A percentile compares a stretch with the other conserved stretches of the same genome.
These are phyloP conservation scores for Platygyra sinensis DNA, from an alignment of 64 coral and sea anemone genomes.

Conservation along the genomic window DNA sequence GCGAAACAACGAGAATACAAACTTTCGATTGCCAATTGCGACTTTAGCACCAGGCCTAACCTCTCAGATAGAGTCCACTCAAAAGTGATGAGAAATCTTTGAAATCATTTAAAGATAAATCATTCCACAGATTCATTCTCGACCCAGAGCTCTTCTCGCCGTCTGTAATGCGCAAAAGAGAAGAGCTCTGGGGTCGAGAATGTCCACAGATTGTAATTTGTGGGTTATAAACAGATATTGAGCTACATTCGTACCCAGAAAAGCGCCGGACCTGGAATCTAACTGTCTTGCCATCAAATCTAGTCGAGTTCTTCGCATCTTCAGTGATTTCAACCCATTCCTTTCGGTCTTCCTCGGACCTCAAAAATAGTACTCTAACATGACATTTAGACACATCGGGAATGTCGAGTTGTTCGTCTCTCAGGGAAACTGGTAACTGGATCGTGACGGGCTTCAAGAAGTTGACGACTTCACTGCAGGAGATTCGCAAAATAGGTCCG, in stretches of 20 bases:
- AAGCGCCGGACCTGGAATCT: constrained; percentile 24
- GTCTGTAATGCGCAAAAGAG: too few species aligned
- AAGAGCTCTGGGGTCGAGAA: too few species aligned
- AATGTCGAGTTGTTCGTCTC: not conserved
- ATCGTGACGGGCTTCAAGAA: constrained; percentile 24
- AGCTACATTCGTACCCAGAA: not conserved
- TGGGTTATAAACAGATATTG: too few species aligned
- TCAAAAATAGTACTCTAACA: constrained; percentile 4
- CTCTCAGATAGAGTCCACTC: too few species aligned
- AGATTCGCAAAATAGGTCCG: constrained; percentile 15
- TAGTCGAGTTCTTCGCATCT: not conserved
- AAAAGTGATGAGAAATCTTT: too few species aligned
- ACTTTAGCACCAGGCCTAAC: too few species aligned
- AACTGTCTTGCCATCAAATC: not conserved
- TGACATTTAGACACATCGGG: not conserved
- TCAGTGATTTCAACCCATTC: constrained; percentile 25
- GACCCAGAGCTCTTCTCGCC: too few species aligned
- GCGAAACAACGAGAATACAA: too few species aligned
- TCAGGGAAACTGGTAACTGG: constrained; percentile 2
- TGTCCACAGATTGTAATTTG: too few species aligned
- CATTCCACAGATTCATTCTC: too few species aligned
- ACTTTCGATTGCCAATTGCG: too few species aligned
- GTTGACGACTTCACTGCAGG: not conserved
- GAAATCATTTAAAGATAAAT: too few species aligned
- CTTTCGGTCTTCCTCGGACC: not conserved